Evolutionary conservation across 2,888 invertebrate genomes (phyloP).

Genomic region (Esperia sulphurella): DNA sequence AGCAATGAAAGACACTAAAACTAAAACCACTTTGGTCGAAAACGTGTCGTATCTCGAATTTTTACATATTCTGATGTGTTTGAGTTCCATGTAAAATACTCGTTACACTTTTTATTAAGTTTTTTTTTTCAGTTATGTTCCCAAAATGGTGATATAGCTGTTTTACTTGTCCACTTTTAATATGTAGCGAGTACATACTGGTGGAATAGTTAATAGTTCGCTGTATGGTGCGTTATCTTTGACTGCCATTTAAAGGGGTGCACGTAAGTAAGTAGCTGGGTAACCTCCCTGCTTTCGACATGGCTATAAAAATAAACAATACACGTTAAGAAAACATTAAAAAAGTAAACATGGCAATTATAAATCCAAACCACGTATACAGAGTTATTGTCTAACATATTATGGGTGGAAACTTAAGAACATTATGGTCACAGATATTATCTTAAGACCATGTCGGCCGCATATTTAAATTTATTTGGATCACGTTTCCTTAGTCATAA

Average conservation of each 20-base stretch:
- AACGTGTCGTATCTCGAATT: too few species aligned
- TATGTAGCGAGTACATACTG: too few species aligned
- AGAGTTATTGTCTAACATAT: slow-evolving; percentile 64
- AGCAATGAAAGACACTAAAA: too few species aligned
- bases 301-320: slow-evolving; percentile 15
- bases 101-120: too few species aligned
- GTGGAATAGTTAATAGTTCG: too few species aligned
- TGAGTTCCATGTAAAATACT: too few species aligned
- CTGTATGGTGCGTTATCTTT: too few species aligned
- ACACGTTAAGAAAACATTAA: slow-evolving; percentile 33
- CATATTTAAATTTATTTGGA: slow-evolving; percentile 65
- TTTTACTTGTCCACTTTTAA: too few species aligned
- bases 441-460: slow-evolving; percentile 48
- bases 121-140: too few species aligned
- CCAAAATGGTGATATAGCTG: too few species aligned
- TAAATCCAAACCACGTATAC: slow-evolving; percentile 64
- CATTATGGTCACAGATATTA: slow-evolving; percentile 65
- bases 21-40: too few species aligned
- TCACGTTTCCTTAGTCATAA: slow-evolving; percentile 69
- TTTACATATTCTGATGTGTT: too few species aligned
- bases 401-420: slow-evolving; percentile 47
- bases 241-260: neutral
- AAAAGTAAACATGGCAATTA: slow-evolving; percentile 43
- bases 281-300: slow-evolving; percentile 8
- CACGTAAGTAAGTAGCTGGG: neutral